Evolutionary conservation across 2,888 invertebrate genomes (phyloP).

Genomic region (Thysanoteuthis rhombus): DNA sequence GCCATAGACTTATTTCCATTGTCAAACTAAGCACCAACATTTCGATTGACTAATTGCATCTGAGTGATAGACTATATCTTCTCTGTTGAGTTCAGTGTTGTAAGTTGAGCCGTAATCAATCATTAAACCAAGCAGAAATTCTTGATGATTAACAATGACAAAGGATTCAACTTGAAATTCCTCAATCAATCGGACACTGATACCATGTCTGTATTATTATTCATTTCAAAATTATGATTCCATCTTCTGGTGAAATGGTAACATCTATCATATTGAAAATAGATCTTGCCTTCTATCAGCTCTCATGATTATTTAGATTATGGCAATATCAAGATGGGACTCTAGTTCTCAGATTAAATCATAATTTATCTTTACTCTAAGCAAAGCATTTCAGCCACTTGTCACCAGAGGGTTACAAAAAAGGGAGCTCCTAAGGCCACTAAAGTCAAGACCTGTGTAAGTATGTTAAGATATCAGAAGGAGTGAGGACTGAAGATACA

Average conservation of each 20-base stretch:
- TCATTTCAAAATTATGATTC: not conserved
- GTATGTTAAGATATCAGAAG: no score
- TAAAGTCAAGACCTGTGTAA: no score
- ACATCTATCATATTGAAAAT: not conserved
- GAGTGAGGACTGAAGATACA: no score
- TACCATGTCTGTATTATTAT: not conserved
- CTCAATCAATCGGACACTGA: not conserved
- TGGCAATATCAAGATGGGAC: not conserved
- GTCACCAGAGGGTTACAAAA: no score
- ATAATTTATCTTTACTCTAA: no score
- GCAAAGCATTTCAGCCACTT: no score
- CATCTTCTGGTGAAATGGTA: not conserved
- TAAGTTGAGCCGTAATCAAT: not conserved
- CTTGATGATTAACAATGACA: not conserved
- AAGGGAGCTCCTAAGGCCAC: no score
- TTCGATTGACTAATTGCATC: not conserved
- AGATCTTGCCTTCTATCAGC: not conserved
- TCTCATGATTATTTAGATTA: not conserved
- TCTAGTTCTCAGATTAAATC: no score
- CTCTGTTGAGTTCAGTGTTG: not conserved
- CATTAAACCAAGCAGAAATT: not conserved
- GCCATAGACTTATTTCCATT: not conserved
- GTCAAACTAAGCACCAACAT: not conserved
- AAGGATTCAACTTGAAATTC: not conserved
- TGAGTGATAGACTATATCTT: not conserved